Conservation (phyloP, 2,888 invertebrate genomes). For the Morinoia aosen region DNA sequence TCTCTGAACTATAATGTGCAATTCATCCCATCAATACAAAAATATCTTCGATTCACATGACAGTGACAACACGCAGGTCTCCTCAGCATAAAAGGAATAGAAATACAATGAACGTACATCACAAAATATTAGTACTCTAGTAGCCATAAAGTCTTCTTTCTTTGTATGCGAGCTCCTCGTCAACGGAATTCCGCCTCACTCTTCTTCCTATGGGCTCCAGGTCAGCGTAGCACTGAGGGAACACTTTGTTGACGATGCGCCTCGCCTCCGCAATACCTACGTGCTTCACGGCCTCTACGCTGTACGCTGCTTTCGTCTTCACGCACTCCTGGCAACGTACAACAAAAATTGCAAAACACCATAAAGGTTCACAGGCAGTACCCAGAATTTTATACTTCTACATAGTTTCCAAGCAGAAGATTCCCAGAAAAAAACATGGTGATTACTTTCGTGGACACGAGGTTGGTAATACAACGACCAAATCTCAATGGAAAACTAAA, state of each 20-base stretch:
- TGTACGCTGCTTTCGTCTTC: constrained; percentile 86
- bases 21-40: too few relatives aligned
- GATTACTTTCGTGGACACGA: not conserved
- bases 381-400: constrained; percentile 25
- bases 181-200: constrained; percentile 77
- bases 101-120: not conserved
- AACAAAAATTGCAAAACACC: not conserved
- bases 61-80: not conserved
- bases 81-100: not conserved
- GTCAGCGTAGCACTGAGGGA: constrained; percentile 79
- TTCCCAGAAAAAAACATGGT: not conserved
- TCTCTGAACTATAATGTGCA: too few relatives aligned
- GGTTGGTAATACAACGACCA: not conserved
- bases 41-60: too few relatives aligned
- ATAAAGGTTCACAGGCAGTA: not conserved
- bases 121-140: constrained; percentile 69
- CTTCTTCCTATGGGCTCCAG: constrained; percentile 85
- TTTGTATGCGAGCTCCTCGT: constrained; percentile 82
- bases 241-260: constrained; percentile 87
- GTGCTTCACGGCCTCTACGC: constrained; percentile 85
- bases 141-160: constrained; percentile 87
- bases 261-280: constrained; percentile 81
- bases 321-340: constrained; percentile 82
- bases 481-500: too few relatives aligned
- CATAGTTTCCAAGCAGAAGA: not conserved